Evolutionary conservation across 2,888 invertebrate genomes (phyloP).

Genomic region (Catonia carolina): DNA sequence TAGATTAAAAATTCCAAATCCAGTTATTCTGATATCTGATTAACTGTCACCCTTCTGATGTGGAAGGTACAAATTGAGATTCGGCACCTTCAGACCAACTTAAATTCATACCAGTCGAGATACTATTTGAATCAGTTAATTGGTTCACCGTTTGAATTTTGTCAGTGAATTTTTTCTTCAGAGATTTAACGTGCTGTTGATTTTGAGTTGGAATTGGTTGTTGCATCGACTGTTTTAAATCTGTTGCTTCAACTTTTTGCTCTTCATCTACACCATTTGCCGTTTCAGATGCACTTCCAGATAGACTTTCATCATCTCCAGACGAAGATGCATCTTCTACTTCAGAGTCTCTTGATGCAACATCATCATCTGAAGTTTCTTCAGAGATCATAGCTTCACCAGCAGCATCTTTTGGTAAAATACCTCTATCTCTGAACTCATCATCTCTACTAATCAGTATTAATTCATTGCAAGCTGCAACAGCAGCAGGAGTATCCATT

Average conservation of each 20-base stretch:
- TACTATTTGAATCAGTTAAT: constrained; percentile 18
- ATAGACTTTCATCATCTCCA: constrained; percentile 18
- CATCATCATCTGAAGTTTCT: constrained; percentile 34
- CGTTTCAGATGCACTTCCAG: constrained; percentile 20
- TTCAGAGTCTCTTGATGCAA: constrained; percentile 25
- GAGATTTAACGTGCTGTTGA: not conserved
- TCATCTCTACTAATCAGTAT: constrained; percentile 32
- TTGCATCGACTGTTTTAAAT: constrained; percentile 15
- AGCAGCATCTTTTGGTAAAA: constrained; percentile 34
- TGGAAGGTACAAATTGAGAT: constrained; percentile 21
- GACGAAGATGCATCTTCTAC: constrained; percentile 23
- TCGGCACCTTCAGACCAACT: constrained; percentile 33
- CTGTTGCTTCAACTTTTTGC: constrained; percentile 24
- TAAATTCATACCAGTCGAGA: constrained; percentile 30
- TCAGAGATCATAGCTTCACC: constrained; percentile 39
- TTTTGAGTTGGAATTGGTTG: not conserved
- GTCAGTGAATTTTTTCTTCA: not conserved
- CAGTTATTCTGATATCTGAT: no score
- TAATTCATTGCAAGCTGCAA: constrained; percentile 27
- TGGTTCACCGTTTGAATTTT: not conserved
- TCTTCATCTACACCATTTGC: constrained; percentile 14
- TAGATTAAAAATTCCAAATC: no score
- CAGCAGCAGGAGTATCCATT: constrained; percentile 5
- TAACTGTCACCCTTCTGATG: constrained; percentile 10
- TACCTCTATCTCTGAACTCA: constrained; percentile 18